A percentile compares a stretch with the other conserved stretches of the same genome.
Conservation (phyloP, 2,113 vertebrate genomes). For the Ailuropoda melanoleuca region DNA sequence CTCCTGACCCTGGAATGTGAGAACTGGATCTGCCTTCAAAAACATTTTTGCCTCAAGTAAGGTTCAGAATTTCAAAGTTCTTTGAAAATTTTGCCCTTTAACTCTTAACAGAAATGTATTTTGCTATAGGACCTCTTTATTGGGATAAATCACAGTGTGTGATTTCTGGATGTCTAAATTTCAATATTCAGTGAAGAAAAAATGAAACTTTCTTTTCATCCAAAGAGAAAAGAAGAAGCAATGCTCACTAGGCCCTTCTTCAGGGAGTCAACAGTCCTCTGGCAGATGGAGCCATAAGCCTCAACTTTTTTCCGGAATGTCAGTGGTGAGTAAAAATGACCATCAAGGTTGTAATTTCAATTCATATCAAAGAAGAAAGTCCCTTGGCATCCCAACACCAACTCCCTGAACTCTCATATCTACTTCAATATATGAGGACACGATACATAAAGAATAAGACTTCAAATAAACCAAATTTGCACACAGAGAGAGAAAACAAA, state of each 20-base stretch:
- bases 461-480: not conserved
- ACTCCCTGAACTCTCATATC: not conserved
- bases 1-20: not conserved
- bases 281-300: not conserved
- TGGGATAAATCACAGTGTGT: not conserved
- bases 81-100: not conserved
- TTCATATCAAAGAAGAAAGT: not conserved
- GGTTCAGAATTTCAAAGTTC: not conserved
- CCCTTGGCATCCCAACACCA: not conserved
- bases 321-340: not conserved
- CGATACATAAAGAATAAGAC: not conserved
- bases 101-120: not conserved
- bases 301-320: not conserved
- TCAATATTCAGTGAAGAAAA: not conserved
- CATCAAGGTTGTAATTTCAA: not conserved
- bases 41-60: not conserved
- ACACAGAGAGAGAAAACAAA: fast-evolving
- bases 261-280: too few relatives aligned
- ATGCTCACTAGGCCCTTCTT: not conserved
- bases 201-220: not conserved
- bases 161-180: not conserved
- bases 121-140: not conserved
- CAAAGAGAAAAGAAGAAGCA: not conserved
- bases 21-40: not conserved
- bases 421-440: not conserved